Evolutionary conservation across 2,797 vertebrate species (phyloP).

Genomic region (Pipistrellus kuhlii): DNA sequence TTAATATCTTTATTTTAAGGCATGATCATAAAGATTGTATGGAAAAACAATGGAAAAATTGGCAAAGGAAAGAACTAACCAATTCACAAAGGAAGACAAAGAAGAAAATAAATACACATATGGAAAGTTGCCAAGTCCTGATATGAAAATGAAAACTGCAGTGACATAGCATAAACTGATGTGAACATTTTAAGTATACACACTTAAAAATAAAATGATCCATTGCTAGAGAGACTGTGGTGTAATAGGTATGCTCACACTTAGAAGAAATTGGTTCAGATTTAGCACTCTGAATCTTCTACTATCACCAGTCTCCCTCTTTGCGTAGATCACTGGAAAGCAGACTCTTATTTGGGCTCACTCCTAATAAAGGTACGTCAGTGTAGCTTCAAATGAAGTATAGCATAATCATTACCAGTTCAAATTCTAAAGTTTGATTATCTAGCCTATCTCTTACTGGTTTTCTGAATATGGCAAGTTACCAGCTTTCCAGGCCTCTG

Average conservation of each 20-base stretch:
- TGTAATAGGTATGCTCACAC: not conserved
- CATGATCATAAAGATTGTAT: not conserved
- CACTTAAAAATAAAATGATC: conserved; percentile 25
- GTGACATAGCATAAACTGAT: not conserved
- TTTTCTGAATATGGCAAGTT: not conserved
- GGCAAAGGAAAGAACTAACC: not conserved
- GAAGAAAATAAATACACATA: not conserved
- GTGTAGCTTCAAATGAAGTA: not conserved
- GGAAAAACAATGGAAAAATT: not conserved
- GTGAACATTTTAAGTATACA: not conserved
- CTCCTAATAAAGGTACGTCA: not conserved
- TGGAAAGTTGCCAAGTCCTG: not conserved
- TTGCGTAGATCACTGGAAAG: not conserved
- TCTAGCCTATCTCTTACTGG: not conserved
- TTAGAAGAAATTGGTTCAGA: not conserved
- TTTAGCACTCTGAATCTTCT: not conserved
- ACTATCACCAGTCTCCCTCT: not conserved
- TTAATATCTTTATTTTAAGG: not conserved
- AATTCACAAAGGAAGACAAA: not conserved
- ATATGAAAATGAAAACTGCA: not conserved
- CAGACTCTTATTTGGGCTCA: not conserved
- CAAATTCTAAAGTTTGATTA: not conserved
- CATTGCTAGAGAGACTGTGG: not conserved
- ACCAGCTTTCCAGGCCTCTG: not conserved
- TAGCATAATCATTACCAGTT: not conserved